Base-by-base conservation (phyloP, 53 echinoderm and acorn worm species). In the Echinarachnius parma region DNA sequence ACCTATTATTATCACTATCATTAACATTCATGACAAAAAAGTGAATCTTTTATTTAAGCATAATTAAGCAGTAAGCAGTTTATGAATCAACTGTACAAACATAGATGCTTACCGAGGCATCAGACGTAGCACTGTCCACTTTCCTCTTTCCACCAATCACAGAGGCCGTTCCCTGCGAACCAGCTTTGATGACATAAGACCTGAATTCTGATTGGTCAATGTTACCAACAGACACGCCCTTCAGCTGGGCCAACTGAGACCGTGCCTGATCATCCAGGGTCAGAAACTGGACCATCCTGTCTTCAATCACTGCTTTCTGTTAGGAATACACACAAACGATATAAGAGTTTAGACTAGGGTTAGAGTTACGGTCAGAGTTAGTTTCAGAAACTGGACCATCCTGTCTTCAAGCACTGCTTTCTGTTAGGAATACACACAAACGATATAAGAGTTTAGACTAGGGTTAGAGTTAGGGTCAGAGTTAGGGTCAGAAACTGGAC, bases 141-240 rank as follows among this genome's bases (percentile, higher is more conserved):
- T 62, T 79, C 46, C 66, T 63, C 52, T 78, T 83, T 31, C 44
- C 65, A 25, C 76, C 80, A 48, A 37, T 31, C 46, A 47, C 0
- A 10, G 68, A 4, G 2, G 33, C 22, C 15, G 63, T 69, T 18
- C 2, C 39, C 11, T 9, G 4, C 3, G 26, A 24, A 1, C 2
- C 0, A 4, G 35, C 4, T 39, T 25, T 28, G 14, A 36, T n/a
- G 1, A 72, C 8, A 2, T 15, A 18, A 13, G 70, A 50, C 2
- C 5, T n/a, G 31, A 32, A 42, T 53, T 72, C 48, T 60, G 79
- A 82, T 66, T 50, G 82, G 82, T 64, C 31, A 48, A 82, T 62
- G 1, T 81, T 53, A 37, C 20, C 25, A 2, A 87, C 28, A 39
- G 71, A 23, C 62, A 79, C 65, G 8, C 87, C 87, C 53, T 46